phyloP scores from a whole-genome alignment of 2,797 vertebrate species.

The Triplophysa yarkandensis region DNA sequence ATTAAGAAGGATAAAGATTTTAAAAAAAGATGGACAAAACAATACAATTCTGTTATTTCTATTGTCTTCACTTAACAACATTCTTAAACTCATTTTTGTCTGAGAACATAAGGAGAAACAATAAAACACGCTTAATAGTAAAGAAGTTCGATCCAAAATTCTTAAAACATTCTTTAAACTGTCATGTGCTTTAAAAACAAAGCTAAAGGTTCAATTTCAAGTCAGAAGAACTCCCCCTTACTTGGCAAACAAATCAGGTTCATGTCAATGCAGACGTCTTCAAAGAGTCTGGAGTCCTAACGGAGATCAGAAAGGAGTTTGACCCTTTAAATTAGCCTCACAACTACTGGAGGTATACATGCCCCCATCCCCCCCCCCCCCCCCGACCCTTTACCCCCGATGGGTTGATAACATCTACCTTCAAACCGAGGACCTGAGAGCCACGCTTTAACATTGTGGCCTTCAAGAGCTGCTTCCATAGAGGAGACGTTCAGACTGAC shows the following conservation, averaged over 20 bases:
- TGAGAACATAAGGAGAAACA: too few relatives aligned
- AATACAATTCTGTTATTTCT: too few relatives aligned
- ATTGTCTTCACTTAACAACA: too few relatives aligned
- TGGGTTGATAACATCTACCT: slow-evolving; percentile 62
- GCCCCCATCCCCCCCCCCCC: slow-evolving; percentile 4
- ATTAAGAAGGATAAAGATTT: too few relatives aligned
- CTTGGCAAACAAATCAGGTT: slow-evolving; percentile 28
- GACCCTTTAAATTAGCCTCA: slow-evolving; percentile 60
- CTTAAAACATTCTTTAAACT: too few relatives aligned
- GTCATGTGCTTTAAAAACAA: neutral
- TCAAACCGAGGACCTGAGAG: slow-evolving; percentile 46
- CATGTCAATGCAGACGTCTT: slow-evolving; percentile 50
- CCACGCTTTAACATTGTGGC: slow-evolving; percentile 53
- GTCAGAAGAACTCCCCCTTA: slow-evolving; percentile 11
- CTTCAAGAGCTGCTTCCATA: slow-evolving; percentile 44
- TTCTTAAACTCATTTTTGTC: too few relatives aligned
- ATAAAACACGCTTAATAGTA: too few relatives aligned
- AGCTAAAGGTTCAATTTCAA: neutral
- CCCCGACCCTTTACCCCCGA: slow-evolving; percentile 15
- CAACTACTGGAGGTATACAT: slow-evolving; percentile 59
- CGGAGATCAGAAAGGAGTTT: slow-evolving; percentile 47
- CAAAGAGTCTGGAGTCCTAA: slow-evolving; percentile 52
- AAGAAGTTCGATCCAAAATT: too few relatives aligned
- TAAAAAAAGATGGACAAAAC: too few relatives aligned
- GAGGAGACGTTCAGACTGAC: slow-evolving; percentile 60